phyloP scores from a whole-genome alignment of 2,888 invertebrate species.

The Nomada lathburiana region DNA sequence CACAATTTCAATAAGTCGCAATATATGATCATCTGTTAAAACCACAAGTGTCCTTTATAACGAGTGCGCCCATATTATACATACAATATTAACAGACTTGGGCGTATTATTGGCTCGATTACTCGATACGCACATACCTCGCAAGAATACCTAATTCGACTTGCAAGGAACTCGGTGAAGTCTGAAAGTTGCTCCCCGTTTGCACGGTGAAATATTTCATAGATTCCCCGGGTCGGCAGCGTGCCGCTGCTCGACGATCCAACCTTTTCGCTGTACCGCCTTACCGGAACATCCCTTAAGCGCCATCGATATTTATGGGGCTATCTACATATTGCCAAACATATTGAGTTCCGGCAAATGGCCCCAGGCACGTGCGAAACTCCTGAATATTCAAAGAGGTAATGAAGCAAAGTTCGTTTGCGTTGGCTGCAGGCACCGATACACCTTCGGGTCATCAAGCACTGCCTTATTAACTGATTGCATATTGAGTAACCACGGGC shows the following conservation, averaged over 20 bases:
- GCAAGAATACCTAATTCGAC: no score
- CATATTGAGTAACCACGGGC: conserved; percentile 69
- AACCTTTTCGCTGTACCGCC: conserved; percentile 7
- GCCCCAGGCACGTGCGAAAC: conserved; percentile 81
- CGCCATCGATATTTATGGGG: conserved; percentile 77
- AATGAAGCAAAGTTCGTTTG: conserved; percentile 83
- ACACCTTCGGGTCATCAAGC: conserved; percentile 76
- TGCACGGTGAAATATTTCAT: background rate
- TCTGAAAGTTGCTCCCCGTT: no score
- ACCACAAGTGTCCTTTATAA: no score
- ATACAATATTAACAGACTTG: no score
- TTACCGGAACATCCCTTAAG: conserved; percentile 58
- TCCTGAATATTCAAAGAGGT: conserved; percentile 83
- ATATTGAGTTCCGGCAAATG: conserved; percentile 82
- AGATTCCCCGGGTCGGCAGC: background rate
- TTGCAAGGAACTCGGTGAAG: no score
- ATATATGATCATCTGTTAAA: no score
- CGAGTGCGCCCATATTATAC: no score
- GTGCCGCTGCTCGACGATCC: background rate
- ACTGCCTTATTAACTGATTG: conserved; percentile 75
- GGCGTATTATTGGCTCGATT: no score
- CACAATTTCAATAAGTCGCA: no score
- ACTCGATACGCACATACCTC: no score
- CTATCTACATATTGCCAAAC: conserved; percentile 81
- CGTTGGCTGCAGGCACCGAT: conserved; percentile 73